A percentile compares a stretch with the other conserved stretches of the same genome.
Conservation (phyloP, 2,797 vertebrate genomes). For the Mionectes olivaceus region DNA sequence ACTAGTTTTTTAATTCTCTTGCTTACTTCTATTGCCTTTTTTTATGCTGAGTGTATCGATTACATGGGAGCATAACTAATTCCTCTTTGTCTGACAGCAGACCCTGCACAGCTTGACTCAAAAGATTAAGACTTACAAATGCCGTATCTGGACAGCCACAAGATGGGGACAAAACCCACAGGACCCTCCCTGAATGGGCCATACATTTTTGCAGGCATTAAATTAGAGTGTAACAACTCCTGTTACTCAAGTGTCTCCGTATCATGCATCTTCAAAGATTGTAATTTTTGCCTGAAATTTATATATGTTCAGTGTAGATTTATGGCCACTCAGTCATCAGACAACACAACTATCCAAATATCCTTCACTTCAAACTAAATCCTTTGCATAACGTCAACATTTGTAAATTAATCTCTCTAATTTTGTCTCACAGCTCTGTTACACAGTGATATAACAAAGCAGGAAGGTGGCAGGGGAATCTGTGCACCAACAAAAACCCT, state of each 20-base stretch:
- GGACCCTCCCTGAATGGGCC: neutral
- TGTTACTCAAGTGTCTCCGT: neutral
- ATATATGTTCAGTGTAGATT: neutral
- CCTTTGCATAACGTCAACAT: neutral
- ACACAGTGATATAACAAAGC: neutral
- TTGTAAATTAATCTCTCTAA: neutral
- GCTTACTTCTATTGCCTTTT: neutral
- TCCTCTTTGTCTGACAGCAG: neutral
- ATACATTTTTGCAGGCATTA: constrained; percentile 4
- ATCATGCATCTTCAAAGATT: neutral
- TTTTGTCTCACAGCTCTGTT: neutral
- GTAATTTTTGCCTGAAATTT: neutral
- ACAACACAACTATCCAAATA: neutral
- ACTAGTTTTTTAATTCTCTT: neutral
- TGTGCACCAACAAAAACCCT: neutral
- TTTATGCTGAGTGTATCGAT: neutral
- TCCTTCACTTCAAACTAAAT: neutral
- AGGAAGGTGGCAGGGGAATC: neutral
- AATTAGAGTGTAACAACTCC: neutral
- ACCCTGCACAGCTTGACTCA: neutral
- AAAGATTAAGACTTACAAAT: neutral
- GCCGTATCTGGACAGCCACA: constrained; percentile 53
- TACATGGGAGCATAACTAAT: neutral
- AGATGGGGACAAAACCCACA: constrained; percentile 70
- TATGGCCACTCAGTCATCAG: neutral